Conservation (phyloP, 2,888 invertebrate species). For the Temnothorax unifasciatus region DNA sequence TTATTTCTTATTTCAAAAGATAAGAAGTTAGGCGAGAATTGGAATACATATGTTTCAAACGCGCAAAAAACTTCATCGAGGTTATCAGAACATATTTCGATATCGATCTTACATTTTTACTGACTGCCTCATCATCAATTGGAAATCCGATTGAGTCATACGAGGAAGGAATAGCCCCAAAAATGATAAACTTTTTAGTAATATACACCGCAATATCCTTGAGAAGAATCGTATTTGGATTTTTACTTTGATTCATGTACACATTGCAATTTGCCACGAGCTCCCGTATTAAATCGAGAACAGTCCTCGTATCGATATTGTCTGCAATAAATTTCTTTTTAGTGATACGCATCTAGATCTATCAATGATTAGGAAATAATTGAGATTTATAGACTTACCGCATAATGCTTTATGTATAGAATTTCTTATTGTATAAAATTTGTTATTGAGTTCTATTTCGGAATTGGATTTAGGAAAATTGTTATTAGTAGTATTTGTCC, state of each 20-base stretch:
- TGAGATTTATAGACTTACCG: constrained; percentile 88
- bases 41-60: background rate
- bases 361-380: background rate
- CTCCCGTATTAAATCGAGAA: constrained; percentile 94
- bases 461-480: constrained; percentile 90
- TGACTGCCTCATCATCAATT: constrained; percentile 85
- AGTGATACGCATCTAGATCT: background rate
- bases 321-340: constrained; percentile 87
- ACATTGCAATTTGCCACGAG: constrained; percentile 95
- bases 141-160: constrained; percentile 92
- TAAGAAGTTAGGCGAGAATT: background rate
- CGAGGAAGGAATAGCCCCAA: constrained; percentile 91
- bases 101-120: constrained; percentile 84
- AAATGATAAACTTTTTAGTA: constrained; percentile 92
- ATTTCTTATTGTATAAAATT: constrained; percentile 90
- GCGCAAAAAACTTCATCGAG: background rate
- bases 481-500: constrained; percentile 87
- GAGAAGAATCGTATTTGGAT: constrained; percentile 90
- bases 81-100: background rate
- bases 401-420: constrained; percentile 93
- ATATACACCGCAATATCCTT: constrained; percentile 94
- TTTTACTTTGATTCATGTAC: constrained; percentile 91
- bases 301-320: constrained; percentile 97
- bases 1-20: background rate
- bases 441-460: constrained; percentile 91